Evolutionary conservation across 2,797 vertebrate genomes (phyloP), one percentile per base, ranked within the genome.

Genomic region (Acridotheres tristis): DNA sequence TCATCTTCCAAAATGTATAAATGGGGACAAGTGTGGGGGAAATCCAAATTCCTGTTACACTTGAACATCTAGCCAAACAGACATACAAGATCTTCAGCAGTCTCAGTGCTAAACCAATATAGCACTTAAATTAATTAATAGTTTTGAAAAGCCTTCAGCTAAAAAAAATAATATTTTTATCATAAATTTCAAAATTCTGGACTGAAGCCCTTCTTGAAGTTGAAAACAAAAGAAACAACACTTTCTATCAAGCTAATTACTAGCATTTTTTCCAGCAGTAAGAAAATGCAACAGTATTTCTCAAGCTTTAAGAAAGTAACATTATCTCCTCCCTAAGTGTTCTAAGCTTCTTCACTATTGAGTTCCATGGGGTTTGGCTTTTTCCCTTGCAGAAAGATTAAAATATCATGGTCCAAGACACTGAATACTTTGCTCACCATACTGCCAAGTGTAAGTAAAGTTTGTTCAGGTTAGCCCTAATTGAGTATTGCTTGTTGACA

Each of bases 401-500:
- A 75, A 96, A 65, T 38, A 59, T 15, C 86, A 88, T 85, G 72
- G 93, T 85, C 81, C 94, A 91, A 91, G 92, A 90, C 94, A 95
- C 51, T 65, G 90, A 95, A 79, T 86, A 62, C 62, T 94, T 63
- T 90, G 83, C 90, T 97, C 57, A 89, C 69, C 81, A 47, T 36
- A 81, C 58, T 86, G 88, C 68, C 40, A 85, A 88, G 50, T 72
- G 82, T 65, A 96, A 90, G 90, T 48, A 48, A 85, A 48, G 53
- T 63, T 78, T 91, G 63, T 88, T 94, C 83, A 80, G 47, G 88
- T 90, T 68, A 94, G 72, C 82, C 89, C 94, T 92, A 92, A 94
- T 3, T 50, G 38, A 83, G 20, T 45, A 48, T 43, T 84, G 95
- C 89, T 83, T 72, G 18, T 71, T 83, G 71, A 75, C 48, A 89